These are phyloP conservation scores for Grantiella picta DNA, from an alignment of 2,113 vertebrate genomes.

Conservation along the genomic window DNA sequence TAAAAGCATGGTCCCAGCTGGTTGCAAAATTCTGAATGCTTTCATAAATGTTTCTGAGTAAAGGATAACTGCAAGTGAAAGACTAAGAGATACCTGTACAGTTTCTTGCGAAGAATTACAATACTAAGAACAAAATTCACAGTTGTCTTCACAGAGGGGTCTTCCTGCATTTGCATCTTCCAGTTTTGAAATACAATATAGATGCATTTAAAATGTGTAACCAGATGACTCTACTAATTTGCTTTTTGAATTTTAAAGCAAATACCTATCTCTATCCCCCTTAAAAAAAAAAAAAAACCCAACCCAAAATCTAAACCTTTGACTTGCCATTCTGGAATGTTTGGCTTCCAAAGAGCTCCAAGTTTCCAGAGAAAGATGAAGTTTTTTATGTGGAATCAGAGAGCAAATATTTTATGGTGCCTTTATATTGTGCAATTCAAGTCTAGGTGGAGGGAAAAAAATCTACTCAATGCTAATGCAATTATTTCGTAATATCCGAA, in stretches of 20 bases:
- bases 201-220: too few relatives aligned
- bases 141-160: neutral
- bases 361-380: neutral
- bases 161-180: neutral
- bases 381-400: neutral
- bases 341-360: neutral
- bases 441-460: neutral
- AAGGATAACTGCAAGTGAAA: neutral
- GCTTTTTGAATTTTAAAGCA: too few relatives aligned
- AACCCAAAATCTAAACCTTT: too few relatives aligned
- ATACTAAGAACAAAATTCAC: neutral
- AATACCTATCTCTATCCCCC: too few relatives aligned
- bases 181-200: neutral
- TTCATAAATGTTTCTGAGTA: neutral
- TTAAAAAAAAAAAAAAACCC: too few relatives aligned
- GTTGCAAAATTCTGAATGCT: neutral
- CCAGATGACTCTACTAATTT: too few relatives aligned
- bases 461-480: neutral
- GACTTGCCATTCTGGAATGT: too few relatives aligned
- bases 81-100: too few relatives aligned
- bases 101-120: neutral
- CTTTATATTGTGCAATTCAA: neutral
- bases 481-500: neutral
- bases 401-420: neutral
- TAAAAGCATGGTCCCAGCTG: neutral